Base-by-base conservation (phyloP, 2,888 invertebrate genomes). In the Drosophila suboccidentalis region DNA sequence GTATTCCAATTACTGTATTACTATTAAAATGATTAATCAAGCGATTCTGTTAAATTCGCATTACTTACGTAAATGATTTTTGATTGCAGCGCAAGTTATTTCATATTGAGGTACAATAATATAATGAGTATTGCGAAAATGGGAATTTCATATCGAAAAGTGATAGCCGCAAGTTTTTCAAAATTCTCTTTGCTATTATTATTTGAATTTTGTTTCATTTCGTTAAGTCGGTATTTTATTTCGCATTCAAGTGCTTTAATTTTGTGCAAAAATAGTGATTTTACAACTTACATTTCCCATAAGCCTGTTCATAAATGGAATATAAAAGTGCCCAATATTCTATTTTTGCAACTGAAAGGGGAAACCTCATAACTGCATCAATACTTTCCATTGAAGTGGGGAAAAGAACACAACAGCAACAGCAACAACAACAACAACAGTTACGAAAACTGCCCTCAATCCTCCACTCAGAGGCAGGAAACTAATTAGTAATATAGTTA, bases 401-500 rank as follows among this genome's bases (percentile, higher is more conserved):
- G 10, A 44, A 34, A 53, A 65, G 38, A 59, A 43, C 44, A 41
- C 41, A 50, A 51, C 38, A 50, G 39, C 44, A 49, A 53, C 61
- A 47, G 10, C 26, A n/a, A 6, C n/a, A n/a, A n/a, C n/a, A n/a
- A 32, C 11, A 32, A 17, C 60, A 65, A 47, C 49, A 36, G 44
- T 36, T 46, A 4, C 11, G 11, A 10, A 34, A 36, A 38, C 13
- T 17, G 36, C 29, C 39, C 54, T n/a, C n/a, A 54, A 38, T 57
- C 50, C 29, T 60, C 70, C 49, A 55, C 49, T 63, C 43, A 49
- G 62, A 64, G 69, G 65, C 68, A 67, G 86, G 68, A 78, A 69
- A 86, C 83, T 83, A 83, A 83, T 83, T 83, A 83, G 77, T 80
- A 78, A 78, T 74, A 75, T 78, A 77, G 76, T 77, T 80, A 65